These are phyloP conservation scores for Vanessa cardui DNA, from an alignment of 2,888 invertebrate genomes.

Conservation along the genomic window DNA sequence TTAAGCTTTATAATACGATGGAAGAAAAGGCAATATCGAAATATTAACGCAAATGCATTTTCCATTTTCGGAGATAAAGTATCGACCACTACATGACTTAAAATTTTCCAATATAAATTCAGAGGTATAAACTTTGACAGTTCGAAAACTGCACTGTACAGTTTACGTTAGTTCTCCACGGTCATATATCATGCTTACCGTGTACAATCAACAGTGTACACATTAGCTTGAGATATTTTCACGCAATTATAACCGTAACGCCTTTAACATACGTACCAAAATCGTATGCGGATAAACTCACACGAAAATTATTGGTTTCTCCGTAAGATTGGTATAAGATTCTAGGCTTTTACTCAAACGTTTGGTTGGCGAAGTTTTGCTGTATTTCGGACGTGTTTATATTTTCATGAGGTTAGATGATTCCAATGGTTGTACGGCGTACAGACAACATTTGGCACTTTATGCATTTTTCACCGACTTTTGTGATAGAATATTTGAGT, in stretches of 20 bases:
- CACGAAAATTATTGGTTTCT: neutral
- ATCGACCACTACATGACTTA: slow-evolving; percentile 30
- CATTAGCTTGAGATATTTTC: slow-evolving; percentile 1
- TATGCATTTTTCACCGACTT: slow-evolving; percentile 10
- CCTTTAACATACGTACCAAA: neutral
- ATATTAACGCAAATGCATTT: slow-evolving; percentile 25
- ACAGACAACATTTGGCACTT: slow-evolving; percentile 10
- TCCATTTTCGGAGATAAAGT: slow-evolving; percentile 23
- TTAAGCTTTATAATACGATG: slow-evolving; percentile 5
- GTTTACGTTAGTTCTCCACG: slow-evolving; percentile 39
- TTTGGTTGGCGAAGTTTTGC: slow-evolving; percentile 28
- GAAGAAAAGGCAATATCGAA: slow-evolving; percentile 21
- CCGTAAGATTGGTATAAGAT: slow-evolving; percentile 19
- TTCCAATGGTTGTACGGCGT: neutral
- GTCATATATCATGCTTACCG: slow-evolving; percentile 38
- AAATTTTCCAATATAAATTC: slow-evolving; percentile 40
- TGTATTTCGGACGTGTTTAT: slow-evolving; percentile 34
- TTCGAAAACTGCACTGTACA: slow-evolving; percentile 52
- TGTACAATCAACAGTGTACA: slow-evolving; percentile 23
- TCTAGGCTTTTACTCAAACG: slow-evolving; percentile 30
- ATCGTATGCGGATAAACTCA: neutral
- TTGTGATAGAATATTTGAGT: slow-evolving; percentile 9
- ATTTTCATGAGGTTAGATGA: slow-evolving; percentile 25
- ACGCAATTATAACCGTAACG: slow-evolving; percentile 10
- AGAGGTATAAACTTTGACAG: slow-evolving; percentile 43